phyloP scores from a whole-genome alignment of 2,797 vertebrate genomes.

The Clarias platycephalus region DNA sequence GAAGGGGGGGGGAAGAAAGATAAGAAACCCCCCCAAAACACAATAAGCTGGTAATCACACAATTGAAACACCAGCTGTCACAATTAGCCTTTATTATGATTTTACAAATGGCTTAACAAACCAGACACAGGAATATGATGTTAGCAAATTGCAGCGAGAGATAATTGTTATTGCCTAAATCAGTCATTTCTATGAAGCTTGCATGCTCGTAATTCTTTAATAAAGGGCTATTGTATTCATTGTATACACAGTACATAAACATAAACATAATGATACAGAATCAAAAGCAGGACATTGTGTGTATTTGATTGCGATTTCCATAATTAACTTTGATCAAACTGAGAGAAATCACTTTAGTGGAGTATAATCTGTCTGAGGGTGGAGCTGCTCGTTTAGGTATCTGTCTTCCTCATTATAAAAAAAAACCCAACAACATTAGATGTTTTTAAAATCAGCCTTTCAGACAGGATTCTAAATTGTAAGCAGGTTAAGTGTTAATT shows the following conservation, averaged over 20 bases:
- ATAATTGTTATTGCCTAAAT: conserved; percentile 11
- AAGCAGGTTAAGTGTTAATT: not conserved
- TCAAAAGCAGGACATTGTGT: not conserved
- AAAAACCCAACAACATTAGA: not conserved
- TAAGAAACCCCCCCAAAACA: not conserved
- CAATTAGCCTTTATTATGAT: conserved; percentile 37
- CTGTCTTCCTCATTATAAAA: not conserved
- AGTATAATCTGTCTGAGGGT: conserved; percentile 9
- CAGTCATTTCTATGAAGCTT: not conserved
- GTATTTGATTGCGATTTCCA: conserved; percentile 16
- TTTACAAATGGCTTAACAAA: conserved; percentile 31
- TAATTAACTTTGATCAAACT: conserved; percentile 16
- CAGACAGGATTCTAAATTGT: not conserved
- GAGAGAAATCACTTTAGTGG: conserved; percentile 7
- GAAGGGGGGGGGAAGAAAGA: not conserved
- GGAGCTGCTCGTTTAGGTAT: not conserved
- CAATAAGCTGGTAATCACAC: conserved; percentile 25
- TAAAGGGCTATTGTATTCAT: not conserved
- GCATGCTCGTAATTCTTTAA: conserved; percentile 10
- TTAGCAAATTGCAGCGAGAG: conserved; percentile 12
- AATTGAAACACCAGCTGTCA: not conserved
- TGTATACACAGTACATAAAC: conserved; percentile 1
- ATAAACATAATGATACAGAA: conserved; percentile 8
- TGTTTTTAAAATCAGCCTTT: not conserved
- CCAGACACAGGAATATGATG: conserved; percentile 1